These are phyloP conservation scores for Ceryle rudis DNA, from an alignment of 2,797 vertebrate species.

Conservation along the genomic window DNA sequence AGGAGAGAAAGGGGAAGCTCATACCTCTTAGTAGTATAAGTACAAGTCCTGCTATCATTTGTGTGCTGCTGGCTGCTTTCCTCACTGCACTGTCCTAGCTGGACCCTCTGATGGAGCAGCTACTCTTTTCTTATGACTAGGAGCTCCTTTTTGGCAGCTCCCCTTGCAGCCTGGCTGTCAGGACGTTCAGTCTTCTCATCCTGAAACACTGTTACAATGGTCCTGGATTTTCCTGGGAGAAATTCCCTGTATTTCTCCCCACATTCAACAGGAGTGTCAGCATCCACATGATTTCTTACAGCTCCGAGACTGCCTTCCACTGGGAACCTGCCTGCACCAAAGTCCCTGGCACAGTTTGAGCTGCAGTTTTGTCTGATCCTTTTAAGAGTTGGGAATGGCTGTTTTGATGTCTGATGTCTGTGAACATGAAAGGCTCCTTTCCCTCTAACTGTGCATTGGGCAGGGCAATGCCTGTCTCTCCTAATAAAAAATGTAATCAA, in stretches of 20 bases:
- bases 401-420: constrained; percentile 67
- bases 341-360: constrained; percentile 61
- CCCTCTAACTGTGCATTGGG: constrained; percentile 47
- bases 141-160: not conserved
- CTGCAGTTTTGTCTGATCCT: constrained; percentile 63
- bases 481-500: constrained; percentile 71
- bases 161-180: not conserved
- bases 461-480: constrained; percentile 59
- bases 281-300: not conserved
- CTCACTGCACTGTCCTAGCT: not conserved
- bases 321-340: constrained; percentile 3
- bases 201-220: not conserved
- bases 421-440: constrained; percentile 70
- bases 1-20: not conserved
- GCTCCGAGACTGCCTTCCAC: not conserved
- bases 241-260: not conserved
- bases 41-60: not conserved
- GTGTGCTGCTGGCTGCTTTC: not conserved
- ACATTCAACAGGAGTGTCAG: not conserved
- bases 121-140: not conserved
- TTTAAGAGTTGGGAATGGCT: constrained; percentile 68
- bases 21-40: not conserved
- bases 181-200: not conserved
- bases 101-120: not conserved
- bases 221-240: not conserved